Evolutionary conservation across 2,888 invertebrate genomes (phyloP).

Genomic region (Pandemis heparana): DNA sequence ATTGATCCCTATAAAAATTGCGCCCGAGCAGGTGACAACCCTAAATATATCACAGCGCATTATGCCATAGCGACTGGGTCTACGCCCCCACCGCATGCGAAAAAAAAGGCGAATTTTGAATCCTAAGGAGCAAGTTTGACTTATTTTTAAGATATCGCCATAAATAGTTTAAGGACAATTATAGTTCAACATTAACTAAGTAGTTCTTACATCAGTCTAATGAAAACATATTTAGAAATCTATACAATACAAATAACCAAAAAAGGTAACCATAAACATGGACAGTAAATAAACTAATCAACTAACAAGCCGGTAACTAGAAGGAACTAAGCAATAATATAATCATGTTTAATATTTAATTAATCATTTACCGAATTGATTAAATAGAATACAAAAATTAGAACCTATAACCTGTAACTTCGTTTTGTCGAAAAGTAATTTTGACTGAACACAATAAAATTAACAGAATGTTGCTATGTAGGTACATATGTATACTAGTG

Average conservation of each 20-base stretch:
- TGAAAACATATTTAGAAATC: background rate
- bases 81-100: constrained; percentile 31
- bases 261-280: background rate
- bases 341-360: no score
- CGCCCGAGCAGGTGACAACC: constrained; percentile 54
- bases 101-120: constrained; percentile 4
- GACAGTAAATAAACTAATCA: background rate
- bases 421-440: background rate
- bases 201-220: background rate
- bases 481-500: background rate
- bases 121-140: background rate
- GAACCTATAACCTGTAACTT: background rate
- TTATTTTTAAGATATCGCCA: background rate
- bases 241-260: background rate
- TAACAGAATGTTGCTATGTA: background rate
- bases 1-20: constrained; percentile 53
- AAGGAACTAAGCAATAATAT: background rate
- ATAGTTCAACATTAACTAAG: background rate
- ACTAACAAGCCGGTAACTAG: background rate
- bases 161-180: background rate
- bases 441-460: background rate
- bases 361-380: no score
- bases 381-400: background rate
- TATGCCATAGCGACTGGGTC: constrained; percentile 7
- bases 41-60: constrained; percentile 47